These are phyloP conservation scores for Brachionus plicatilis DNA, from an alignment of 1,140 invertebrate species.

Conservation along the genomic window DNA sequence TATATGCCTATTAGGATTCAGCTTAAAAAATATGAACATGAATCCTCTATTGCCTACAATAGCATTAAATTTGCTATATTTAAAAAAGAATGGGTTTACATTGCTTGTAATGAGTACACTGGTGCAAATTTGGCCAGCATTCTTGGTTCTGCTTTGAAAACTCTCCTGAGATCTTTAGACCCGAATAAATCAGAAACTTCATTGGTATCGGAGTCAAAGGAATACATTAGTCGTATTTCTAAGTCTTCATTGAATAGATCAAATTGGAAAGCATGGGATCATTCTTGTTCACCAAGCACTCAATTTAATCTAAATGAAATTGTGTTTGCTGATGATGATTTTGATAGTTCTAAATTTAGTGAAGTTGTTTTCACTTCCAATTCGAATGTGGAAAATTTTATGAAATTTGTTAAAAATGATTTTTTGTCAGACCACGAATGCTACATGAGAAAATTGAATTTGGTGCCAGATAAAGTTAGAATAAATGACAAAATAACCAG, in stretches of 20 bases:
- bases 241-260: background rate
- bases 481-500: background rate
- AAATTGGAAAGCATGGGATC: background rate
- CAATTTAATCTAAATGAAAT: background rate
- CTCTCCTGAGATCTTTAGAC: background rate
- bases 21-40: background rate
- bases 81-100: background rate
- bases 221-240: background rate
- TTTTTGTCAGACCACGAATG: background rate
- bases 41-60: background rate
- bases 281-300: background rate
- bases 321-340: constrained; percentile 18
- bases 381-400: background rate
- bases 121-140: background rate
- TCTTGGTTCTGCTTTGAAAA: background rate
- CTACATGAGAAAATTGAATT: background rate
- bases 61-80: background rate
- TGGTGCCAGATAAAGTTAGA: background rate
- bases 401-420: background rate
- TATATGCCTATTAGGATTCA: background rate
- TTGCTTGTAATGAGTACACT: background rate
- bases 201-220: background rate
- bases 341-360: background rate
- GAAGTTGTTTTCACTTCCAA: background rate
- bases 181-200: background rate